Percentiles rank a stretch among this genome's conserved stretches.
phyloP scores from a whole-genome alignment of 2,888 invertebrate genomes.

The Amblyteles armatorius region DNA sequence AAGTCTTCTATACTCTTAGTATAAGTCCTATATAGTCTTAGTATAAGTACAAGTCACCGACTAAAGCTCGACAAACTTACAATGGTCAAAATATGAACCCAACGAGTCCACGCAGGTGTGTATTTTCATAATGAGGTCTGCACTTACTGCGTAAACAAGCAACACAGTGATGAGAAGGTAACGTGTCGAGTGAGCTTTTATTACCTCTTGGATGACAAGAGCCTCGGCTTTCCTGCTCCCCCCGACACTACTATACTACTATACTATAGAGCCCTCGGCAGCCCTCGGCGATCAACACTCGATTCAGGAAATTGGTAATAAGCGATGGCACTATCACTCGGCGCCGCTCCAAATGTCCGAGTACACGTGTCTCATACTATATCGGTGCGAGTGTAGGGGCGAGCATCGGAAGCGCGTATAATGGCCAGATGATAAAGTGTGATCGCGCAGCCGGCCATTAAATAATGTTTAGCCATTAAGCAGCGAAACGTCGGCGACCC shows the following conservation, averaged over 20 bases:
- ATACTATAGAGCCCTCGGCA: slow-evolving; percentile 25
- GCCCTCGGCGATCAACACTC: slow-evolving; percentile 34
- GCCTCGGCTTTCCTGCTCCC: slow-evolving; percentile 7
- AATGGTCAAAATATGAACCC: slow-evolving; percentile 50
- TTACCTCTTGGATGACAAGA: slow-evolving; percentile 38
- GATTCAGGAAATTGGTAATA: slow-evolving; percentile 55
- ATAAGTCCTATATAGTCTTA: no score
- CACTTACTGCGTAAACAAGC: background rate
- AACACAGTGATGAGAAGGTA: slow-evolving; percentile 29
- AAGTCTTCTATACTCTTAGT: no score
- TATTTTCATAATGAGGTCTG: background rate
- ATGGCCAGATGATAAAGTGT: slow-evolving; percentile 41
- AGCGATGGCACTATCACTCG: slow-evolving; percentile 37
- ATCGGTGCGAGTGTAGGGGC: background rate
- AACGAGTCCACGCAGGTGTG: slow-evolving; percentile 12
- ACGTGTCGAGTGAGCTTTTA: slow-evolving; percentile 57
- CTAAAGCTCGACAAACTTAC: slow-evolving; percentile 6
- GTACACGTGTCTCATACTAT: slow-evolving; percentile 7
- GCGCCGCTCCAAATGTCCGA: slow-evolving; percentile 21
- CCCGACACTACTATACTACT: slow-evolving; percentile 3
- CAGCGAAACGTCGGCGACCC: slow-evolving; percentile 19
- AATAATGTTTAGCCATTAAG: slow-evolving; percentile 58
- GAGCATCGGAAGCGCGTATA: slow-evolving; percentile 37
- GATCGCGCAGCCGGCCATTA: slow-evolving; percentile 42
- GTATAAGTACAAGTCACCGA: background rate